Evolutionary conservation across 2,888 invertebrate genomes (phyloP).

Genomic region (Drosophila diplacantha): DNA sequence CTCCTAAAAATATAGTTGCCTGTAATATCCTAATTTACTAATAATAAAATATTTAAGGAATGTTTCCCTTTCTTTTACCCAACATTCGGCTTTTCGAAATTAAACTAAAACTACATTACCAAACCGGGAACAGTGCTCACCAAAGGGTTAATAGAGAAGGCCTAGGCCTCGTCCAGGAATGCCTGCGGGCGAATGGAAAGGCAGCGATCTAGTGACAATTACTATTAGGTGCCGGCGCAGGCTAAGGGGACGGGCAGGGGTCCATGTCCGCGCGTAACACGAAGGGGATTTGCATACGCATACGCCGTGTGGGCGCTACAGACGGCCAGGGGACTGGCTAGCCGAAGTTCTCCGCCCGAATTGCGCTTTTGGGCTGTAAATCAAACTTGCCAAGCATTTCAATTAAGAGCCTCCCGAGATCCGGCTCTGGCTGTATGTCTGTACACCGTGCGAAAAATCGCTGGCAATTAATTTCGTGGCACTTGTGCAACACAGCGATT

Average conservation of each 20-base stretch:
- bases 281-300: constrained; percentile 56
- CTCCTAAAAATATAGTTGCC: no score
- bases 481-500: constrained; percentile 44
- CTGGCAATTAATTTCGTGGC: constrained; percentile 57
- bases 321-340: background rate
- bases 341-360: constrained; percentile 30
- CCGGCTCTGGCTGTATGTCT: constrained; percentile 46
- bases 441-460: constrained; percentile 48
- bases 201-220: constrained; percentile 38
- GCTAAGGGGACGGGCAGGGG: background rate
- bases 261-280: constrained; percentile 51
- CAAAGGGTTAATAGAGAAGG: constrained; percentile 13
- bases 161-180: constrained; percentile 17
- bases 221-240: background rate
- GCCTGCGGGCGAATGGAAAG: constrained; percentile 52
- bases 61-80: background rate
- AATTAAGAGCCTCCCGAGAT: constrained; percentile 39
- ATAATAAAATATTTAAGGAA: background rate
- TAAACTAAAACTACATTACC: background rate
- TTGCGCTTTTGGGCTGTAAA: constrained; percentile 31
- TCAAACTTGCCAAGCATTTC: constrained; percentile 34
- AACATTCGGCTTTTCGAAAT: background rate
- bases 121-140: background rate
- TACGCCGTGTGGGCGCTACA: constrained; percentile 19
- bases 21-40: background rate